These are phyloP conservation scores for Apocheima hispidaria DNA, from an alignment of 2,888 invertebrate species.

Conservation along the genomic window DNA sequence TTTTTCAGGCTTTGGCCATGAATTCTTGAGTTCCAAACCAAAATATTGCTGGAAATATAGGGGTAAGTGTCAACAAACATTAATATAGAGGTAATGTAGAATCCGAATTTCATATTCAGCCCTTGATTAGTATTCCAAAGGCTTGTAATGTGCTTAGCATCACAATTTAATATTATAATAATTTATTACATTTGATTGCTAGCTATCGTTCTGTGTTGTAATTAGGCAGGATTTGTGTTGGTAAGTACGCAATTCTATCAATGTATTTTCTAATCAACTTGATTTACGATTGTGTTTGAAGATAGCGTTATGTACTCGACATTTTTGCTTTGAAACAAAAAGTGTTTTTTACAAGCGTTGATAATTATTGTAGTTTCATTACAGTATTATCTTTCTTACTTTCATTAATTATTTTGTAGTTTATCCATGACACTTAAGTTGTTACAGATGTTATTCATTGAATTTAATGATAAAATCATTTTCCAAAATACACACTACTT, in stretches of 20 bases:
- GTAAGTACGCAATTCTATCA: background rate
- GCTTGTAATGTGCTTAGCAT: conserved; percentile 24
- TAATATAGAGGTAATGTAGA: conserved; percentile 37
- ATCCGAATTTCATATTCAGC: conserved; percentile 27
- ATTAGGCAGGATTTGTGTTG: conserved; percentile 3
- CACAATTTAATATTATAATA: conserved; percentile 28
- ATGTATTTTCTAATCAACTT: background rate
- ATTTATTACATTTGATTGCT: conserved; percentile 17
- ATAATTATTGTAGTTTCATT: too few relatives aligned
- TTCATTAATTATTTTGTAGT: too few relatives aligned
- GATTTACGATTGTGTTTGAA: background rate
- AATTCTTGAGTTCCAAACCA: background rate
- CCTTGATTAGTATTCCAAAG: conserved; percentile 33
- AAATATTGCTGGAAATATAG: conserved; percentile 49
- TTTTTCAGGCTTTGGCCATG: background rate
- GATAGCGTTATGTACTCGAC: background rate
- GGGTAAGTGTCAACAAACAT: conserved; percentile 47
- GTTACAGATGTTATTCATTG: too few relatives aligned
- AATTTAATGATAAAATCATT: too few relatives aligned
- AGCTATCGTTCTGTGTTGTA: conserved; percentile 9
- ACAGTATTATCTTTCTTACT: too few relatives aligned
- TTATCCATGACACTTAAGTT: too few relatives aligned
- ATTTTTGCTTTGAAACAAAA: too few relatives aligned
- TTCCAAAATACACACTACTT: too few relatives aligned
- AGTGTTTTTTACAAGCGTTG: too few relatives aligned